Conservation (phyloP, 2,113 vertebrate species). For the Eptesicus fuscus region DNA sequence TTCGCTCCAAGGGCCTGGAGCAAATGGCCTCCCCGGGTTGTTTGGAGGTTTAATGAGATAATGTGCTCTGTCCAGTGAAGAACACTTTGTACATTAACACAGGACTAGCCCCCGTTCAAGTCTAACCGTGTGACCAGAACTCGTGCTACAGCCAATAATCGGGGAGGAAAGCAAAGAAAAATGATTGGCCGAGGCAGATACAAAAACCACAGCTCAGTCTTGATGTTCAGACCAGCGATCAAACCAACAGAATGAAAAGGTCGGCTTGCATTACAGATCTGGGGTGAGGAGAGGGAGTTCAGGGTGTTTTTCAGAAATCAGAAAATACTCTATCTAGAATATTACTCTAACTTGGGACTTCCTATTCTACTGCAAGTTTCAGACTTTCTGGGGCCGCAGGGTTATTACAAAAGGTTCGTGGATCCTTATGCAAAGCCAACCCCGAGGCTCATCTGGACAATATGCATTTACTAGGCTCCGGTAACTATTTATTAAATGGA, state of each 20-base stretch:
- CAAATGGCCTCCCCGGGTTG: background rate
- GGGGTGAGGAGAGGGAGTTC: fast-evolving
- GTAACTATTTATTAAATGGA: background rate
- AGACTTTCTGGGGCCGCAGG: background rate
- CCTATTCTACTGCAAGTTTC: background rate
- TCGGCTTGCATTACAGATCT: background rate
- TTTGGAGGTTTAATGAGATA: background rate
- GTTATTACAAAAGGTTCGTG: background rate
- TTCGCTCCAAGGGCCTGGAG: background rate
- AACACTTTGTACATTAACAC: background rate
- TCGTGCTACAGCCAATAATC: background rate
- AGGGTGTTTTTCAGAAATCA: background rate
- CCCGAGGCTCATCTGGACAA: background rate
- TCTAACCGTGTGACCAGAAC: background rate
- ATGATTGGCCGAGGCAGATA: background rate
- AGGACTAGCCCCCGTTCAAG: background rate
- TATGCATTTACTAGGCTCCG: background rate
- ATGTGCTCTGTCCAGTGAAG: background rate
- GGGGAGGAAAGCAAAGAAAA: background rate
- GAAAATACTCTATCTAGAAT: background rate
- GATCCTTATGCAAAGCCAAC: background rate
- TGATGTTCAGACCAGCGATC: background rate
- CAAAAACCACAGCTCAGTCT: background rate
- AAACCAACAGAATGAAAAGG: background rate
- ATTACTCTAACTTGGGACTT: background rate